These are phyloP conservation scores for Dynastes grantii DNA, from an alignment of 2,888 invertebrate genomes.

Conservation along the genomic window DNA sequence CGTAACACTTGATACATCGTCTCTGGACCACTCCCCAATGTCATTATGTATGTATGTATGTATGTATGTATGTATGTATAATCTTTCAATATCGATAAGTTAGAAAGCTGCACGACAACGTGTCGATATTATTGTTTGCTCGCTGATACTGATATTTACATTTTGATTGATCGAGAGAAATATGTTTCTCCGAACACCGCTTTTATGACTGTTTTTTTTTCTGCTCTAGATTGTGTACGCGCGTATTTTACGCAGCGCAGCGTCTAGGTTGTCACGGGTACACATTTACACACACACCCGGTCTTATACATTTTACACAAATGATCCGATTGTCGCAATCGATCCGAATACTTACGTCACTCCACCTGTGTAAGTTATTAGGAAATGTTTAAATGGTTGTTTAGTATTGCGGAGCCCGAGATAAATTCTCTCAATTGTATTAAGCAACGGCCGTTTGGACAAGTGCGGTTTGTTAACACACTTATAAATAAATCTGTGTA, in stretches of 20 bases:
- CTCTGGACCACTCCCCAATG: slow-evolving; percentile 27
- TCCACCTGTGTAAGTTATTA: slow-evolving; percentile 46
- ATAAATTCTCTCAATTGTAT: slow-evolving; percentile 47
- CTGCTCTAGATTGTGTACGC: neutral
- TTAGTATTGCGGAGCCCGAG: slow-evolving; percentile 39
- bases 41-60: slow-evolving; percentile 17
- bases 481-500: slow-evolving; percentile 42
- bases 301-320: slow-evolving; percentile 33
- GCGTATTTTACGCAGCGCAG: slow-evolving; percentile 6
- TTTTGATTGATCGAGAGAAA: slow-evolving; percentile 32
- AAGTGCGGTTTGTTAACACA: slow-evolving; percentile 47
- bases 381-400: slow-evolving; percentile 45
- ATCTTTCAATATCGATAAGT: slow-evolving; percentile 15
- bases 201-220: neutral
- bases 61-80: neutral
- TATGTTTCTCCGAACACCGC: slow-evolving; percentile 3
- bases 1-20: slow-evolving; percentile 18
- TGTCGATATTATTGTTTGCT: slow-evolving; percentile 38
- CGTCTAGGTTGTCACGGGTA: neutral
- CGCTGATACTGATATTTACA: slow-evolving; percentile 23
- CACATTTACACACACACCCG: neutral
- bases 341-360: slow-evolving; percentile 42
- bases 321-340: slow-evolving; percentile 40
- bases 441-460: slow-evolving; percentile 42
- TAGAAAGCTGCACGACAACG: slow-evolving; percentile 28